These are phyloP conservation scores for Porites divaricata DNA, from an alignment of 92 coral and sea anemone genomes.

Conservation along the genomic window DNA sequence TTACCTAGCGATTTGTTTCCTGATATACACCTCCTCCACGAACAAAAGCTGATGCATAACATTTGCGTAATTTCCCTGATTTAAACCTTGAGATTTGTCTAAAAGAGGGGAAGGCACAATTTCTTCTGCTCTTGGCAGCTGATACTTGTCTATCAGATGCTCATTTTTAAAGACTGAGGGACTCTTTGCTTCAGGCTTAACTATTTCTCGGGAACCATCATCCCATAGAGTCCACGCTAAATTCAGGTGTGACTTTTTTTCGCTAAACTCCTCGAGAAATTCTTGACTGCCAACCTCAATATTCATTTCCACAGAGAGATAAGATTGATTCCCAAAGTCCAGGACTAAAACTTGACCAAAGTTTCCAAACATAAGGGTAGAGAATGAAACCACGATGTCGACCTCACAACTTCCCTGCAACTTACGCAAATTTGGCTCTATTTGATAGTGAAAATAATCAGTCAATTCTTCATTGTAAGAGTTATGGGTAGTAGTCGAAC, in stretches of 20 bases:
- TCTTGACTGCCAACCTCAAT: conserved; percentile 53
- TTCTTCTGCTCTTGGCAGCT: conserved; percentile 45
- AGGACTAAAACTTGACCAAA: conserved; percentile 54
- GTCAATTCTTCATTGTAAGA: background rate
- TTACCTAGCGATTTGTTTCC: conserved; percentile 67
- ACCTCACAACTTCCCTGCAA: conserved; percentile 28
- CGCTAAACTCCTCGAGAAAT: conserved; percentile 32
- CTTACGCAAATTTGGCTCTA: background rate
- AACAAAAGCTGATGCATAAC: conserved; percentile 75
- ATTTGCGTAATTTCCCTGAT: conserved; percentile 52
- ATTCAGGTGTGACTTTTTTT: conserved; percentile 36
- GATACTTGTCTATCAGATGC: conserved; percentile 28
- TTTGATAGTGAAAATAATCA: conserved; percentile 22
- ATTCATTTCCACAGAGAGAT: conserved; percentile 36
- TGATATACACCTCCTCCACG: conserved; percentile 73
- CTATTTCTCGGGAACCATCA: conserved; percentile 40
- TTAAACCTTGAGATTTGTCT: conserved; percentile 29
- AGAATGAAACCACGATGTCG: conserved; percentile 31
- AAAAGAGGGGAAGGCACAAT: conserved; percentile 46
- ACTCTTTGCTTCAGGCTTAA: conserved; percentile 52
- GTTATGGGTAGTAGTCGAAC: background rate
- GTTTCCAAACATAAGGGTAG: conserved; percentile 30
- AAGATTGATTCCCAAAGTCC: conserved; percentile 42
- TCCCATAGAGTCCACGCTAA: conserved; percentile 41
- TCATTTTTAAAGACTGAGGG: conserved; percentile 15